These are phyloP conservation scores for Gymnocheta viridis DNA, from an alignment of 2,888 invertebrate species.

Conservation along the genomic window DNA sequence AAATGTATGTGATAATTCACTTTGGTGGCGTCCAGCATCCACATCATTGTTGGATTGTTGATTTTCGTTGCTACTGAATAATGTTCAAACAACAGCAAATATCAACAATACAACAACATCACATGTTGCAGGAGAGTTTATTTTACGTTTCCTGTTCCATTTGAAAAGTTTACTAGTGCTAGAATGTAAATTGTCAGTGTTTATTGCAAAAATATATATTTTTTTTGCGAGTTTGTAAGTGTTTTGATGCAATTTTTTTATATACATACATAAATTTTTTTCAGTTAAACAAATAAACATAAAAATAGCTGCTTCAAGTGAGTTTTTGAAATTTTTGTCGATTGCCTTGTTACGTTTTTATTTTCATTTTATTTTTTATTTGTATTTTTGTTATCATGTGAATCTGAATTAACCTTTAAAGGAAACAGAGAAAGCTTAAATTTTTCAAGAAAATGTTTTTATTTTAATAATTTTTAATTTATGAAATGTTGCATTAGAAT, in stretches of 20 bases:
- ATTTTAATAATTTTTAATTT: no score
- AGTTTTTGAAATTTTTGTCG: slow-evolving; percentile 65
- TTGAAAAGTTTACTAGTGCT: slow-evolving; percentile 71
- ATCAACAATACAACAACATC: slow-evolving; percentile 24
- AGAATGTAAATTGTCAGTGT: slow-evolving; percentile 71
- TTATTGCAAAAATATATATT: slow-evolving; percentile 50
- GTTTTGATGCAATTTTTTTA: slow-evolving; percentile 1
- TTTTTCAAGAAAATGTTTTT: background rate
- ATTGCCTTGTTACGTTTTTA: slow-evolving; percentile 71
- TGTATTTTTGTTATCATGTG: slow-evolving; percentile 1
- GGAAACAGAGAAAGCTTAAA: background rate
- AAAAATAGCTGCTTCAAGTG: slow-evolving; percentile 37
- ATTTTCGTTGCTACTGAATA: slow-evolving; percentile 55
- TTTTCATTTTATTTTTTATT: no score
- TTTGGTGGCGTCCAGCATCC: slow-evolving; percentile 35
- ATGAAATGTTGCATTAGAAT: no score
- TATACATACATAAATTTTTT: background rate
- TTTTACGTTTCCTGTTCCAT: slow-evolving; percentile 72
- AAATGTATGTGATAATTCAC: slow-evolving; percentile 16
- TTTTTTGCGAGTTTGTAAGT: slow-evolving; percentile 36
- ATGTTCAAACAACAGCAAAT: slow-evolving; percentile 55
- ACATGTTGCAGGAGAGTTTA: slow-evolving; percentile 66
- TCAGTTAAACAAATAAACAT: slow-evolving; percentile 24
- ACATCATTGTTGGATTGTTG: slow-evolving; percentile 36
- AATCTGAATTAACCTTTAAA: slow-evolving; percentile 11